Evolutionary conservation across 2,113 vertebrate genomes (phyloP).

Genomic region (Macquaria ambigua): DNA sequence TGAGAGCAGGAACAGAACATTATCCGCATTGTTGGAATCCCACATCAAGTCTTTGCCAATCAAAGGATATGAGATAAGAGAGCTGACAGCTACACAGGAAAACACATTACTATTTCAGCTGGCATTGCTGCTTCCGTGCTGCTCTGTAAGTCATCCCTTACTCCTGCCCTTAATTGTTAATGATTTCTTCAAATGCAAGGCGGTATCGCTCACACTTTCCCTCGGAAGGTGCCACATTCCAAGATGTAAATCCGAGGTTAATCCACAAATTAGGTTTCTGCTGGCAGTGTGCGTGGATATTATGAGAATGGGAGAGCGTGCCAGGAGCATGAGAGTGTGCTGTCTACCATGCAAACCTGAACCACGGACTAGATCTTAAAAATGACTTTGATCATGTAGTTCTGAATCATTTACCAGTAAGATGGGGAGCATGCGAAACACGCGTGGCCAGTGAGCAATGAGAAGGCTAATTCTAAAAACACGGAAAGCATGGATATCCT

Average conservation of each 20-base stretch:
- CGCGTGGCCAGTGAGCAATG: conserved; percentile 49
- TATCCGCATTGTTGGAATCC: conserved; percentile 41
- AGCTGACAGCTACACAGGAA: conserved; percentile 69
- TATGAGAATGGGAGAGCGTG: conserved; percentile 54
- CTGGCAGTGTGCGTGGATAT: conserved; percentile 40
- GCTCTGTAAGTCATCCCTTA: conserved; percentile 46
- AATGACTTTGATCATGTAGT: conserved; percentile 75
- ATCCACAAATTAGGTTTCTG: conserved; percentile 64
- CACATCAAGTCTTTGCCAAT: conserved; percentile 58
- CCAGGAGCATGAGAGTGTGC: conserved; percentile 40
- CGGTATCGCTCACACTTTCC: conserved; percentile 31
- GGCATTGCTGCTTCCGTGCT: conserved; percentile 65
- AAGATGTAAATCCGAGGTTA: conserved; percentile 67
- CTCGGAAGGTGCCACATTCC: conserved; percentile 59
- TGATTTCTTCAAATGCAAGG: conserved; percentile 81
- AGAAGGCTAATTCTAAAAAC: conserved; percentile 66
- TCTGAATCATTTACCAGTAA: conserved; percentile 77
- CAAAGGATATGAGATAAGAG: conserved; percentile 48
- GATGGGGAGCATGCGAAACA: conserved; percentile 62
- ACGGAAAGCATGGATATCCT: conserved; percentile 67
- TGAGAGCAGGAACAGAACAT: conserved; percentile 35
- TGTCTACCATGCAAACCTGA: conserved; percentile 57
- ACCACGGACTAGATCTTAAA: conserved; percentile 60
- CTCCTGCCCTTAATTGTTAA: conserved; percentile 78
- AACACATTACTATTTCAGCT: conserved; percentile 76